phyloP scores from a whole-genome alignment of 2,797 vertebrate species.

The Hydrolagus colliei region DNA sequence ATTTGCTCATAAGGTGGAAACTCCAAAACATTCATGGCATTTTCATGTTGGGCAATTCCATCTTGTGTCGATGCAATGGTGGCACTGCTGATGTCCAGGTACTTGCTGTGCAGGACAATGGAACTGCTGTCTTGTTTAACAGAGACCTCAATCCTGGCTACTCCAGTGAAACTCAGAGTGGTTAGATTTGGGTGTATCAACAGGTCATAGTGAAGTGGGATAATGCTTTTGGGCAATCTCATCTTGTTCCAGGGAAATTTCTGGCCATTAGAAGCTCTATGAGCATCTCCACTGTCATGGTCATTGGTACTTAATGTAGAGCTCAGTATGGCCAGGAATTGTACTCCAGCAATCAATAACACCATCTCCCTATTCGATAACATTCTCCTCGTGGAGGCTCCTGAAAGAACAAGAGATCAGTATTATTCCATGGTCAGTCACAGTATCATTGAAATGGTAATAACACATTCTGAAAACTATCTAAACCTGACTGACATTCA shows the following conservation, averaged over 20 bases:
- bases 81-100: constrained; percentile 54
- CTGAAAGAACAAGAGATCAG: not conserved
- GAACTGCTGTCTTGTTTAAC: constrained; percentile 31
- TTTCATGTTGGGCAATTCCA: constrained; percentile 49
- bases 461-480: not conserved
- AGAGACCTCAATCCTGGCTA: constrained; percentile 56
- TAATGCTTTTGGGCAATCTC: constrained; percentile 54
- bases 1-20: constrained; percentile 66
- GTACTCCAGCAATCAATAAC: no score
- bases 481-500: not conserved
- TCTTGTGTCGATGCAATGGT: constrained; percentile 53
- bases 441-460: not conserved
- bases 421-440: not conserved
- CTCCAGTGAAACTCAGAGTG: constrained; percentile 54
- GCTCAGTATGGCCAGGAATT: no score
- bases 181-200: constrained; percentile 62
- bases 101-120: constrained; percentile 42
- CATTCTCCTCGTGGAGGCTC: no score
- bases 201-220: constrained; percentile 60
- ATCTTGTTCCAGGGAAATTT: constrained; percentile 63
- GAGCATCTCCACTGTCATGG: constrained; percentile 31
- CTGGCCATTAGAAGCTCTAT: constrained; percentile 46
- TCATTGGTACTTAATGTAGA: not conserved
- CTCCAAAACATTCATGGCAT: constrained; percentile 60
- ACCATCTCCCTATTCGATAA: no score